Evolutionary conservation across 92 coral and sea anemone species (phyloP), one percentile per base, ranked within the genome.

Genomic region (Zoanthus sansibaricus): DNA sequence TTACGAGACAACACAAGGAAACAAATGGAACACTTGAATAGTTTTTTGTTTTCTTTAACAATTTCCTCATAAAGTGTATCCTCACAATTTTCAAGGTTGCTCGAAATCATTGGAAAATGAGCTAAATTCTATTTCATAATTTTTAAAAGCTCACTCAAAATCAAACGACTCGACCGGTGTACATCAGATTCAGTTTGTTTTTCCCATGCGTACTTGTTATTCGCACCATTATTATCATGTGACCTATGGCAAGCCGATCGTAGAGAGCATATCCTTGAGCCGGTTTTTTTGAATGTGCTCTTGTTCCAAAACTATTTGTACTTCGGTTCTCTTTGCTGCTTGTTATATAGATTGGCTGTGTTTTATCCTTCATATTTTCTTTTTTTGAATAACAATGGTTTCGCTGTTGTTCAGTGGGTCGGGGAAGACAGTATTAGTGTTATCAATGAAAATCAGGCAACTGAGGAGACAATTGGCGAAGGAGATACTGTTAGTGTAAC

Each of bases 1-100:
- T 82, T 82, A 68, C 76, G 66, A 64, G 76, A 67, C 76, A 82
- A 82, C 76, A 82, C 33, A 82, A 76, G 86, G 76, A 82, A 67
- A 45, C 86, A 82, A 66, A 67, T 64, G 62, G 76, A 59, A 55
- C 76, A 64, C 31, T 80, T 80, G 86, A 80, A 80, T 80, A 80
- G 71, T 32, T 80, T 80, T 61, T 80, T 79, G 83, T 46, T 78
- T 78, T 55, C 83, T 78, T 78, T 14, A 78, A 78, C 83, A 78
- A 52, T 78, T 78, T 78, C 83, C 66, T 78, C 83, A 54, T 78
- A 78, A 47, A 54, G 70, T 69, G 11, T 69, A 54, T 18, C 10
- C 9, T 49, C 54, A 49, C 12, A 30, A 78, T 78, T 68, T 56
- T 78, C 71, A 37, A 18, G 70, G 62, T n/a, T 69, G 68, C 16